These are phyloP conservation scores for Drosophila austrosaltans DNA, from an alignment of 2,888 invertebrate species.

Conservation along the genomic window DNA sequence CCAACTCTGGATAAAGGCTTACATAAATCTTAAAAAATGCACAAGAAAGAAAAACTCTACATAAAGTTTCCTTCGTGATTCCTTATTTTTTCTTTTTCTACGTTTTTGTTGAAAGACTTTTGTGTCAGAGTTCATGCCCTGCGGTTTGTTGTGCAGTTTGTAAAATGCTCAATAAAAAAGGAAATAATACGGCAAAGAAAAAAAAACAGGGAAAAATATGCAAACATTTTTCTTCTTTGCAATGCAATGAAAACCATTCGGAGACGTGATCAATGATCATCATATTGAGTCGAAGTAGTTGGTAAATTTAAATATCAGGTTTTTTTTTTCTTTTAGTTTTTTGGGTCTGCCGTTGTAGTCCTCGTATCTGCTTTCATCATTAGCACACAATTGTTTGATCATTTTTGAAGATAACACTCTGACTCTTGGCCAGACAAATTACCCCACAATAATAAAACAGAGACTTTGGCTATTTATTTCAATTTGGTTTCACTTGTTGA, in stretches of 20 bases:
- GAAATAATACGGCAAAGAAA: constrained; percentile 22
- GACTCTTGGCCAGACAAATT: constrained; percentile 41
- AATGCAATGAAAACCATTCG: constrained; percentile 38
- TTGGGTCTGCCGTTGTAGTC: background rate
- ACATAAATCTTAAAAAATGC: constrained; percentile 66
- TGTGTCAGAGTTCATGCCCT: constrained; percentile 73
- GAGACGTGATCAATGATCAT: constrained; percentile 32
- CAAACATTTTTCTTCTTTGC: constrained; percentile 36
- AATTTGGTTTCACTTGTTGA: constrained; percentile 47
- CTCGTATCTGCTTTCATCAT: constrained; percentile 51
- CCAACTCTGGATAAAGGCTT: constrained; percentile 53
- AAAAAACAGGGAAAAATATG: background rate
- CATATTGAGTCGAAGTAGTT: constrained; percentile 43
- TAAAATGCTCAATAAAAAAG: constrained; percentile 72
- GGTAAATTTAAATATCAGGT: constrained; percentile 16
- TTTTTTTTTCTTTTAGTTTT: constrained; percentile 22
- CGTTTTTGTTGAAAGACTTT: constrained; percentile 53
- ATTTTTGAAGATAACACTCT: constrained; percentile 48
- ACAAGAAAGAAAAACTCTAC: constrained; percentile 49
- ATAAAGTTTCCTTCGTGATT: constrained; percentile 19
- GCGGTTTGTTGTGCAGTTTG: constrained; percentile 70
- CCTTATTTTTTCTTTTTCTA: constrained; percentile 25
- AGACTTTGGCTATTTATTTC: constrained; percentile 33
- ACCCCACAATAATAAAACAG: constrained; percentile 9
- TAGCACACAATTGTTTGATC: constrained; percentile 62